Evolutionary conservation across 1,140 invertebrate genomes (phyloP), one percentile per base, ranked within the genome.

Genomic region (Drosophila pallidifrons): DNA sequence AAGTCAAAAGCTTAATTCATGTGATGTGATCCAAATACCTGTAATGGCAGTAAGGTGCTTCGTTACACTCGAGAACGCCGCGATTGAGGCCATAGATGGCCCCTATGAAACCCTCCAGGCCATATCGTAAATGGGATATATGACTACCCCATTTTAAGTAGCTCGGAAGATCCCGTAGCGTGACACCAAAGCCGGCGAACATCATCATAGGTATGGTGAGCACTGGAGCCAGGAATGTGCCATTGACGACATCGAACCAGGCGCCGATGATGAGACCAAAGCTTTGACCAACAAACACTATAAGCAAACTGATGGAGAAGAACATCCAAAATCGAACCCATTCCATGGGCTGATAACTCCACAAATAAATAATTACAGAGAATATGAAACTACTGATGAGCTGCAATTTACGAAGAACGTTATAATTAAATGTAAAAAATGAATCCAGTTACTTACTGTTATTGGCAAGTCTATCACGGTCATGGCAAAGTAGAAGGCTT

Each of bases 121-220:
- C 96, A 86, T 98, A 99, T 81, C 97, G 94, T 20, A 98, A 93
- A 87, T 98, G 98, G 13, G 97, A 98, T 47, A 98, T 93, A 81
- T 98, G 96, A 28, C 96, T 97, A 0, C 98, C 96, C 97, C 97
- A 98, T 81, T 96, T 95, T 0, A 99, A 92, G 87, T 98, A 98
- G 0, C 83, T 75, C 0, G 98, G 98, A 83, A 97, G 92, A 92
- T 97, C 96, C 0, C 94, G 92, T 5, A 97, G 91, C 0, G 95
- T 95, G 1, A 97, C 96, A 1, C 96, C 96, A 81, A 97, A 97
- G 28, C 96, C 96, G 58, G 96, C 95, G 77, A 97, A 97, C 96
- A 97, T 97, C 96, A 97, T 97, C 94, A 97, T 95, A 5, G 96
- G 96, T 13, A 97, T 96, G 0, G 96, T 95, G 0, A 97, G 82